Base-by-base conservation (phyloP, 2,113 vertebrate genomes). In the Nasalis larvatus region DNA sequence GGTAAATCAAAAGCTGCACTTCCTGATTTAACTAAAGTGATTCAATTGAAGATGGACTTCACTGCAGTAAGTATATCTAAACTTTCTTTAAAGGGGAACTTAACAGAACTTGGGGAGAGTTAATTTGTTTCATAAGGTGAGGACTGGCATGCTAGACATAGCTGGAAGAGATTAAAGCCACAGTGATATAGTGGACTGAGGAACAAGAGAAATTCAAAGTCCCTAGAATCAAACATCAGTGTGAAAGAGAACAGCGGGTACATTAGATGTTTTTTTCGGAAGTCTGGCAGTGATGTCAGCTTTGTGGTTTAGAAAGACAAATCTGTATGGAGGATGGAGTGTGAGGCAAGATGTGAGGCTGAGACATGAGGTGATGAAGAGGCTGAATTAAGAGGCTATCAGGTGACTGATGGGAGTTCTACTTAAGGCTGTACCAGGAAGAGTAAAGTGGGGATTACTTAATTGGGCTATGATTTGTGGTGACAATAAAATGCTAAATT, bases 1-100 rank as follows among this genome's bases (percentile, higher is more conserved):
- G 99, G 99, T 78, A 99, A 99, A 98, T 99, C 99, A 14, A 99
- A 99, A 98, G 99, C 99, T 71, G 99, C 99, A 37, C 99, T 99
- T 97, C 99, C 99, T 1, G 99, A 99, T 96, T 98, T 99, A 96
- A 99, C 99, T 98, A 99, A 98, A 99, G 99, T 99, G 96, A 99
- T 99, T 97, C 99, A 99, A 96, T 98, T 99, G 97, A 99, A 99
- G 98, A 99, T 99, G 96, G 99, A 99, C 98, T 99, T 99, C 98
- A 99, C 99, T 98, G 99, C 99, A 84, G 99, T 99, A 98, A 99
- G 99, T 98, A 40, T 37, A 81, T 56, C 37, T 88, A 32, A 60
- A 77, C 71, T 76, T 87, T 76, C 3, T 94, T 92, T 35, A 85
- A 54, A 63, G 60, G 52, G 32, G 60, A 63, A 30, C 58, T 74